Conservation (phyloP, 2,888 invertebrate genomes). For the Lagria hirta region DNA sequence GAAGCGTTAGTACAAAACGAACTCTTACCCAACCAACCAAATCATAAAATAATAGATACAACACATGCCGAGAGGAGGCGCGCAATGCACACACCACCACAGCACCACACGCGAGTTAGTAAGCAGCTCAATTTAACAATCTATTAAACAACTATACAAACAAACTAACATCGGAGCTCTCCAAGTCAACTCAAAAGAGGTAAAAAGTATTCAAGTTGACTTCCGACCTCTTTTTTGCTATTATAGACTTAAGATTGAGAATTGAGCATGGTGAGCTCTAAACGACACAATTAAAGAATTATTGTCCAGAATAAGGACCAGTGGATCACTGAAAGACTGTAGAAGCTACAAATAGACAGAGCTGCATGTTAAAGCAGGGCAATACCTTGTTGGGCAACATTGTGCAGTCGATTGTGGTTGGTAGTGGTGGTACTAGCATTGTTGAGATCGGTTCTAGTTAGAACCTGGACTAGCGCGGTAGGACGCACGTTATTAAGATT, state of each 20-base stretch:
- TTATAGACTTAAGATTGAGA: too few species aligned
- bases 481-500: constrained; percentile 56
- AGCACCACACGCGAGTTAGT: constrained; percentile 49
- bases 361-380: constrained; percentile 37
- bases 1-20: constrained; percentile 35
- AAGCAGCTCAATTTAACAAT: constrained; percentile 36
- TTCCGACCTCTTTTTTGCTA: neutral
- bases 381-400: constrained; percentile 56
- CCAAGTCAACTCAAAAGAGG: constrained; percentile 5
- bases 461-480: constrained; percentile 55
- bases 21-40: constrained; percentile 37
- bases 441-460: constrained; percentile 55
- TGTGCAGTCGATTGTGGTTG: constrained; percentile 56
- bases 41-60: constrained; percentile 17
- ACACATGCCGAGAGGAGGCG: constrained; percentile 38
- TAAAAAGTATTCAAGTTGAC: constrained; percentile 1
- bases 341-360: constrained; percentile 29
- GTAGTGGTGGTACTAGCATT: constrained; percentile 57
- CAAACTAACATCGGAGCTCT: constrained; percentile 5
- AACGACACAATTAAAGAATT: too few species aligned
- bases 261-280: too few species aligned
- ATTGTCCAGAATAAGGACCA: constrained; percentile 7
- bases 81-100: constrained; percentile 54
- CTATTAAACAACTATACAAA: neutral
- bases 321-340: constrained; percentile 7